A percentile compares a stretch with the other conserved stretches of the same genome.
Evolutionary conservation across 1,140 invertebrate genomes (phyloP).

Genomic region (Formica selysi): DNA sequence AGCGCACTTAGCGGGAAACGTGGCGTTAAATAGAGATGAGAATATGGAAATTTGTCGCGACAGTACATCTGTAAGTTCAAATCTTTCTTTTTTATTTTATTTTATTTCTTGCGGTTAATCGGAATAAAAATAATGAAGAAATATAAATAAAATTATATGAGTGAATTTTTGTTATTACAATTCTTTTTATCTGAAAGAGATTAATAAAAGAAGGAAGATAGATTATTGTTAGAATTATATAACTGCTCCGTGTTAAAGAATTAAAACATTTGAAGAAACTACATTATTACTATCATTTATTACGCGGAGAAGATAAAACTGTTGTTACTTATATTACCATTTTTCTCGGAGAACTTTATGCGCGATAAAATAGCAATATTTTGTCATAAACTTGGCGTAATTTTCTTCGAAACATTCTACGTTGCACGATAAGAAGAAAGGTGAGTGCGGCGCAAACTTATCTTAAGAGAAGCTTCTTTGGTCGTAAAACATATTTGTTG

Average conservation of each 20-base stretch:
- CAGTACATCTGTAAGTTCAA: background rate
- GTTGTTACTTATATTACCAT: constrained; percentile 26
- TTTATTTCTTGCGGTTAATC: background rate
- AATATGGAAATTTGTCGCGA: constrained; percentile 8
- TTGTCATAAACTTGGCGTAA: constrained; percentile 27
- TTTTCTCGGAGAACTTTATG: constrained; percentile 21
- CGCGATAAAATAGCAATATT: constrained; percentile 26
- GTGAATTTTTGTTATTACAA: background rate
- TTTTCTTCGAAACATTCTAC: constrained; percentile 29
- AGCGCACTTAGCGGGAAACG: constrained; percentile 32
- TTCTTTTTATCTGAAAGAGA: background rate
- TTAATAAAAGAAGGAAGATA: background rate
- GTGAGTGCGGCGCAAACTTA: constrained; percentile 17
- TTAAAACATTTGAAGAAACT: constrained; percentile 35
- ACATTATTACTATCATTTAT: constrained; percentile 11
- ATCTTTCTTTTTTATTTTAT: background rate
- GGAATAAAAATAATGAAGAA: background rate
- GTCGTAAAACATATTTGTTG: constrained; percentile 21
- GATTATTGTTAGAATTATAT: background rate
- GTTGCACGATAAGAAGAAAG: background rate
- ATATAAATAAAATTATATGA: background rate
- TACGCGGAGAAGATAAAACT: background rate
- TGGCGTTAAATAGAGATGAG: constrained; percentile 43
- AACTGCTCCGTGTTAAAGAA: background rate
- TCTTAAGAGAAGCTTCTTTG: constrained; percentile 22